Conservation (phyloP, 2,797 vertebrate genomes). For the Sardinella longiceps region DNA sequence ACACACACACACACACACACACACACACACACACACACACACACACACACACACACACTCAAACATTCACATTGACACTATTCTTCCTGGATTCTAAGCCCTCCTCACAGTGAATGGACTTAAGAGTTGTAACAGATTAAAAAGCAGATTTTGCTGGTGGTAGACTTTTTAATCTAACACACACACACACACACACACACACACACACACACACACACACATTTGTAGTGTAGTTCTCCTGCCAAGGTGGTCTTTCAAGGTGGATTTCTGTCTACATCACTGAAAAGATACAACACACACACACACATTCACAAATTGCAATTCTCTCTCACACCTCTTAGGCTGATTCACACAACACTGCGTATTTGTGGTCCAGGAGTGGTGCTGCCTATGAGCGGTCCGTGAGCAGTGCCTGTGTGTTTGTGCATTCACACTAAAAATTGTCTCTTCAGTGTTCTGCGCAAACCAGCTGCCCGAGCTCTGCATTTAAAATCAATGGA, state of each 20-base stretch:
- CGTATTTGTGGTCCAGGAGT: too few relatives aligned
- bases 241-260: background rate
- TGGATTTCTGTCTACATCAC: background rate
- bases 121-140: background rate
- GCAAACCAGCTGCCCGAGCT: too few relatives aligned
- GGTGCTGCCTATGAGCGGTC: too few relatives aligned
- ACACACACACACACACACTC: too few relatives aligned
- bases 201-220: background rate
- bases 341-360: too few relatives aligned
- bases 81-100: background rate
- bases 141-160: slow-evolving; percentile 8
- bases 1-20: background rate
- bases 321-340: background rate
- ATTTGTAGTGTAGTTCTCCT: background rate
- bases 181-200: background rate
- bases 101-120: background rate
- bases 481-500: too few relatives aligned
- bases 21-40: slow-evolving; percentile 8
- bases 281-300: background rate
- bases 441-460: too few relatives aligned
- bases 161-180: background rate
- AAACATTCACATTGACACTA: background rate
- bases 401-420: too few relatives aligned
- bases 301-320: background rate
- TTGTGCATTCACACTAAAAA: too few relatives aligned